phyloP scores from a whole-genome alignment of 2,113 vertebrate genomes.

The Cyprinus carpio region DNA sequence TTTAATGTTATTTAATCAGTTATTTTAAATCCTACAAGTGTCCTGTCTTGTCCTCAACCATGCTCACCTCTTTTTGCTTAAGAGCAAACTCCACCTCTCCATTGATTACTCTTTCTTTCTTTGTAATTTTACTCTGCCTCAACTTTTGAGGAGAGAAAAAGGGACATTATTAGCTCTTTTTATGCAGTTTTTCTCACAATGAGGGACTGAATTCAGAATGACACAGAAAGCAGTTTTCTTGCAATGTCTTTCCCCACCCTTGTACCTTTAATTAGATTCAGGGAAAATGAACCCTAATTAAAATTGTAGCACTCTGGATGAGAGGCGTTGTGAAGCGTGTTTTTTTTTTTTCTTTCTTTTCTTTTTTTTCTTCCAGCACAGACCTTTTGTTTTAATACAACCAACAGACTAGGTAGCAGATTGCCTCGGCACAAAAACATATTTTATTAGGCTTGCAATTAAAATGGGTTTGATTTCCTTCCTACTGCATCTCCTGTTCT shows the following conservation, averaged over 20 bases:
- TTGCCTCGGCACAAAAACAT: slow-evolving; percentile 40
- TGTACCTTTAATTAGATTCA: slow-evolving; percentile 74
- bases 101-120: not conserved
- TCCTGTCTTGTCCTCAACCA: slow-evolving; percentile 3
- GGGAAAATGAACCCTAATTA: slow-evolving; percentile 74
- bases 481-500: slow-evolving; percentile 26
- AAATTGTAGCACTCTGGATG: slow-evolving; percentile 61
- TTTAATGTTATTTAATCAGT: slow-evolving; percentile 59
- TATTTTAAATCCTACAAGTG: too few relatives aligned
- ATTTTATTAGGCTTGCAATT: slow-evolving; percentile 66
- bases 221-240: slow-evolving; percentile 68
- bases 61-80: slow-evolving; percentile 44
- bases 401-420: slow-evolving; percentile 27
- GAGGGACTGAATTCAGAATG: slow-evolving; percentile 61
- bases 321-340: slow-evolving; percentile 40
- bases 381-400: slow-evolving; percentile 32
- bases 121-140: not conserved
- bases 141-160: slow-evolving; percentile 63
- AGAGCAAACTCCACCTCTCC: slow-evolving; percentile 35
- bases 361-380: not conserved
- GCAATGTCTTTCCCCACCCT: slow-evolving; percentile 55
- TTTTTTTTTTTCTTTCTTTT: not conserved
- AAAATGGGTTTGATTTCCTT: slow-evolving; percentile 62
- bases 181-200: slow-evolving; percentile 56
- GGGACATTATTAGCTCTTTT: slow-evolving; percentile 63